A percentile compares a stretch with the other conserved stretches of the same genome.
Conservation (phyloP, 2,888 invertebrate species). For the Drosophila kambysellisi region DNA sequence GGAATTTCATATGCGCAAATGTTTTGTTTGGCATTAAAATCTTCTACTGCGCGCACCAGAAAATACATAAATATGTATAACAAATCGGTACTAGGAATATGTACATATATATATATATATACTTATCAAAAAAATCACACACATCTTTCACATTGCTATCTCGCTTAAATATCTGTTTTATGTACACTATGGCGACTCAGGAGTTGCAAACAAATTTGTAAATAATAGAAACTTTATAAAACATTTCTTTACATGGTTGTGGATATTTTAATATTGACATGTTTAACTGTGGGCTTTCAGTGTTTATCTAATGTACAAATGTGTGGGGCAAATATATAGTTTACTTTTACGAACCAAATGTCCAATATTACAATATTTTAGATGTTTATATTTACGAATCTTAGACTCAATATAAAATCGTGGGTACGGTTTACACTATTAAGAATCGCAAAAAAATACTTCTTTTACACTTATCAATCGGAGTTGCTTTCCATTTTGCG, state of each 20-base stretch:
- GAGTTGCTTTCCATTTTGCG: constrained; percentile 14
- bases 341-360: constrained; percentile 30
- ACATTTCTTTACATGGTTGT: background rate
- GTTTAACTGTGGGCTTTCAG: background rate
- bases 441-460: constrained; percentile 43
- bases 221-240: background rate
- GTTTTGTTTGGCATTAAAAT: constrained; percentile 4
- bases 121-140: background rate
- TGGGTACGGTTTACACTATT: constrained; percentile 25
- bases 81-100: background rate
- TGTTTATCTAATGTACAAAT: constrained; percentile 6
- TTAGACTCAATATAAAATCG: constrained; percentile 9
- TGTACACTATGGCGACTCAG: background rate
- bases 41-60: constrained; percentile 3
- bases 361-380: constrained; percentile 12
- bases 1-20: background rate
- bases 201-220: background rate
- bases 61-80: constrained; percentile 3
- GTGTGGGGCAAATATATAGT: background rate
- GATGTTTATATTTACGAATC: constrained; percentile 7
- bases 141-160: constrained; percentile 1
- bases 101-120: background rate
- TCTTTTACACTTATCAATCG: constrained; percentile 28
- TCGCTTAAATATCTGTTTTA: background rate
- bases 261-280: constrained; percentile 6